These are phyloP conservation scores for Eurystomus gularis DNA, from an alignment of 2,113 vertebrate genomes.

Conservation along the genomic window DNA sequence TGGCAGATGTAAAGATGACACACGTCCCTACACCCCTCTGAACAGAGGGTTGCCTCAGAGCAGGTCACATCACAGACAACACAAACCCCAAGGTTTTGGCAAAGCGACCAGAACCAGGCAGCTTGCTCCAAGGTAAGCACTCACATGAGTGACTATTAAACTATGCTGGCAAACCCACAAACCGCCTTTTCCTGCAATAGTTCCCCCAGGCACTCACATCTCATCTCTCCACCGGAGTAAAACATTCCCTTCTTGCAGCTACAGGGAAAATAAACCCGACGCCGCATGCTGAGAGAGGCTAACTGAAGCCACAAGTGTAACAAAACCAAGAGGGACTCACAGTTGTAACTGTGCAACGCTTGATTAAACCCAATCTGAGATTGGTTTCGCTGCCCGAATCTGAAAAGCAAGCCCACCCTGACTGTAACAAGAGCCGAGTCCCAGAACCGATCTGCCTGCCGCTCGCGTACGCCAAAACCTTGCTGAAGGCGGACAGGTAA, in stretches of 20 bases:
- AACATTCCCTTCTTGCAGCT: background rate
- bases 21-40: too few relatives aligned
- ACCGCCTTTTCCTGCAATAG: accelerated
- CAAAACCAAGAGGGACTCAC: background rate
- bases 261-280: background rate
- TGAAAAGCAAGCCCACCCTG: background rate
- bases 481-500: background rate
- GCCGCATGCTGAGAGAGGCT: background rate
- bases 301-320: background rate
- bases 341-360: background rate
- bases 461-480: accelerated
- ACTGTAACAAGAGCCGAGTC: background rate
- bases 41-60: too few relatives aligned
- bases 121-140: too few relatives aligned
- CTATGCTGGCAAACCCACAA: background rate
- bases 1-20: background rate
- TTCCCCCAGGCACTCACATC: background rate
- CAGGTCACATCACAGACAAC: too few relatives aligned
- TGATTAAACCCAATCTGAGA: background rate
- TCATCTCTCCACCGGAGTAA: background rate
- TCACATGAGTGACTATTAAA: accelerated
- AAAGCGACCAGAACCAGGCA: background rate
- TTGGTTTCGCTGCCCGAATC: background rate
- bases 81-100: background rate
- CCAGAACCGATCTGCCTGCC: background rate